Percentiles rank a stretch among this genome's conserved stretches.
Conservation (phyloP, 2,113 vertebrate species). For the Porphyrio hochstetteri region DNA sequence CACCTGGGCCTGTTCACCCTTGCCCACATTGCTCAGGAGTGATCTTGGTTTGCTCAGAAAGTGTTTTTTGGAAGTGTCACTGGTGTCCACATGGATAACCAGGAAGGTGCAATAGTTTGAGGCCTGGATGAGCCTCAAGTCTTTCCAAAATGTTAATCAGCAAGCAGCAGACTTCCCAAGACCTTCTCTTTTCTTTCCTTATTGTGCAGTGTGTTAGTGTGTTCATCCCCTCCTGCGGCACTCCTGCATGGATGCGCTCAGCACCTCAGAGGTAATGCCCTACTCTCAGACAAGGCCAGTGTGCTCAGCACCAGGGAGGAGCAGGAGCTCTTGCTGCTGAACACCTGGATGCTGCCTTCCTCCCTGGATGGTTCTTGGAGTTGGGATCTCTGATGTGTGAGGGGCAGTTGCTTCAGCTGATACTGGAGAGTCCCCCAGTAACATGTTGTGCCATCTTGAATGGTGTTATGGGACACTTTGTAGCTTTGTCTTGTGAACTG, state of each 20-base stretch:
- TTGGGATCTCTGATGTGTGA: background rate
- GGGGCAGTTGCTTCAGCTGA: background rate
- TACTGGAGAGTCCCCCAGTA: background rate
- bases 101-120: background rate
- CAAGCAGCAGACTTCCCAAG: background rate
- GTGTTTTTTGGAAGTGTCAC: background rate
- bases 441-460: accelerated
- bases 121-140: background rate
- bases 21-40: background rate
- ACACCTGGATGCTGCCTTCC: background rate
- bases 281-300: background rate
- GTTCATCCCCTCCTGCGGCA: background rate
- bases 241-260: background rate
- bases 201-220: background rate
- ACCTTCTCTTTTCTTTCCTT: background rate
- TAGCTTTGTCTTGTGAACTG: background rate
- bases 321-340: background rate
- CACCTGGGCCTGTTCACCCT: background rate
- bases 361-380: background rate
- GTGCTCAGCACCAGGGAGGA: background rate
- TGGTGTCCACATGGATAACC: accelerated
- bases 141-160: background rate
- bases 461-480: background rate
- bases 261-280: background rate
- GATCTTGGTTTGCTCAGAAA: background rate